A percentile compares a stretch with the other conserved stretches of the same genome.
These are phyloP conservation scores for Malacosoma neustria DNA, from an alignment of 2,888 invertebrate genomes.

Conservation along the genomic window DNA sequence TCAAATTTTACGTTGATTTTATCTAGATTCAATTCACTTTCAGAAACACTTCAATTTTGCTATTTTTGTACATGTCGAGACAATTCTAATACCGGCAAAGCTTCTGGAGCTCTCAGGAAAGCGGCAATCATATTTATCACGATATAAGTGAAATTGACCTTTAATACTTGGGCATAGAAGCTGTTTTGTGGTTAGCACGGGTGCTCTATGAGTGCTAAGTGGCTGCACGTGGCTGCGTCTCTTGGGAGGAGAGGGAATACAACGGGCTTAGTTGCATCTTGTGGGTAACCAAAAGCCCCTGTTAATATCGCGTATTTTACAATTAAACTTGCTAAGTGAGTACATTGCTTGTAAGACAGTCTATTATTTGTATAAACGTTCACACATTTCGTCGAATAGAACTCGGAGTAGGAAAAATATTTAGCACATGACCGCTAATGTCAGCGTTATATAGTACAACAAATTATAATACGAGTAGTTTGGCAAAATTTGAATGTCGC, in stretches of 20 bases:
- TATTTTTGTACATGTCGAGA: slow-evolving; percentile 64
- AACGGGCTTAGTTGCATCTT: slow-evolving; percentile 59
- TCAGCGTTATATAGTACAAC: too few species aligned
- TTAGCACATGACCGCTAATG: too few species aligned
- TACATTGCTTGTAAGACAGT: too few species aligned
- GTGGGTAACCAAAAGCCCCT: slow-evolving; percentile 47
- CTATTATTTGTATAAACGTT: too few species aligned
- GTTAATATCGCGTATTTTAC: slow-evolving; percentile 57
- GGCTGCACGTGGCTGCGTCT: slow-evolving; percentile 60
- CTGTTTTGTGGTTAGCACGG: slow-evolving; percentile 34
- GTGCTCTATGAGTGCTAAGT: slow-evolving; percentile 58
- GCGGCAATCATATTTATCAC: slow-evolving; percentile 42
- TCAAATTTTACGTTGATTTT: slow-evolving; percentile 26
- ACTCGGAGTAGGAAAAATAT: too few species aligned
- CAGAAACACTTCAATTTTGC: slow-evolving; percentile 51
- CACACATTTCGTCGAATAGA: too few species aligned
- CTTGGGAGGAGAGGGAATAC: slow-evolving; percentile 44
- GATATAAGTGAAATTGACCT: slow-evolving; percentile 43
- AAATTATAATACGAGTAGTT: too few species aligned
- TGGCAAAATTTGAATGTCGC: too few species aligned
- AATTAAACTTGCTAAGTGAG: slow-evolving; percentile 47
- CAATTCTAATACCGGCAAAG: slow-evolving; percentile 61
- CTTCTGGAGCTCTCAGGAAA: slow-evolving; percentile 57
- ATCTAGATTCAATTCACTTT: slow-evolving; percentile 47
- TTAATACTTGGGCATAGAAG: slow-evolving; percentile 28